Evolutionary conservation across 2,888 invertebrate species (phyloP).

Genomic region (Acanthococcus lagerstroemiae): DNA sequence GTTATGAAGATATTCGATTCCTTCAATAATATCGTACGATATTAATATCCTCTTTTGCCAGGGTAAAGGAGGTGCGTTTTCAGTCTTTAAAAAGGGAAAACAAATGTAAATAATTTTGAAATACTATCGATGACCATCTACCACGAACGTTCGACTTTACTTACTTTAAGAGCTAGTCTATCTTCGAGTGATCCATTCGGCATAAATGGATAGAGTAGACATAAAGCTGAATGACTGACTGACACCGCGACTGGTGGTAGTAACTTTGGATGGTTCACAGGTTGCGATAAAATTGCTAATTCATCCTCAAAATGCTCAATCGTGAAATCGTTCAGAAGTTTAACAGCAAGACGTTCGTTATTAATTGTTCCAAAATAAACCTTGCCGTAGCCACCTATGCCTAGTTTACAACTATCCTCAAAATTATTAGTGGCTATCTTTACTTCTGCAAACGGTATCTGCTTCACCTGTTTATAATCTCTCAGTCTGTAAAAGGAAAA

Average conservation of each 20-base stretch:
- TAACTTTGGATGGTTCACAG: constrained; percentile 57
- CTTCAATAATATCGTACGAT: constrained; percentile 55
- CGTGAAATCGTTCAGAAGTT: constrained; percentile 45
- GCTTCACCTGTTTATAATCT: constrained; percentile 37
- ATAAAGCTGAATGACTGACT: constrained; percentile 57
- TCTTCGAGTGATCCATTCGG: constrained; percentile 63
- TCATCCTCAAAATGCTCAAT: constrained; percentile 53
- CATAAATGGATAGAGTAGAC: constrained; percentile 67
- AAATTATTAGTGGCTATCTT: constrained; percentile 49
- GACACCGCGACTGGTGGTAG: constrained; percentile 64
- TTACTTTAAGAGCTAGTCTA: constrained; percentile 49
- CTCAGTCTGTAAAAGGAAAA: too few species aligned
- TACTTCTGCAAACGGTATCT: constrained; percentile 45
- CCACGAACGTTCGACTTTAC: too few species aligned
- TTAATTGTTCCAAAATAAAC: constrained; percentile 47
- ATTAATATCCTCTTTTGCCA: constrained; percentile 54
- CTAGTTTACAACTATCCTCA: constrained; percentile 44
- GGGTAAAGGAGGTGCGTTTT: constrained; percentile 38
- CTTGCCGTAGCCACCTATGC: constrained; percentile 60
- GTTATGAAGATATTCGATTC: constrained; percentile 58
- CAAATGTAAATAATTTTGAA: too few species aligned
- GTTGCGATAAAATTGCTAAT: constrained; percentile 48
- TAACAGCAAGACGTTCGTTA: constrained; percentile 49
- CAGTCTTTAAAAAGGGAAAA: too few species aligned
- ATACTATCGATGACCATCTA: too few species aligned